These are phyloP conservation scores for Protula sp. DNA, from an alignment of 2,888 invertebrate species.

Conservation along the genomic window DNA sequence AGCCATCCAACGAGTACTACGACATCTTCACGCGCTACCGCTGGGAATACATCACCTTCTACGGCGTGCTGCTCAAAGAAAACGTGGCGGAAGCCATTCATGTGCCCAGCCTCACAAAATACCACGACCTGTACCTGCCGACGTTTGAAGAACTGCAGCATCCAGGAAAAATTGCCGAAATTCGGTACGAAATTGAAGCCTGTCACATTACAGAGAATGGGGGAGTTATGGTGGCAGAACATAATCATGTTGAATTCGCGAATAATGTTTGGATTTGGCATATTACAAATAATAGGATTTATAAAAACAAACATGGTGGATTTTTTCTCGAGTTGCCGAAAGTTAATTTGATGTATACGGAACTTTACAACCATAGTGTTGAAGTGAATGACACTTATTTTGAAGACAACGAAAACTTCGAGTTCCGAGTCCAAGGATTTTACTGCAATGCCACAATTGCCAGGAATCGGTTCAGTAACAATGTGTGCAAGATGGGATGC, in stretches of 20 bases:
- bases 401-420: conserved; percentile 78
- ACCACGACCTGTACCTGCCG: conserved; percentile 48
- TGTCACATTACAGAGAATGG: conserved; percentile 82
- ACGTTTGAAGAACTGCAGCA: conserved; percentile 44
- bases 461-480: conserved; percentile 76
- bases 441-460: conserved; percentile 84
- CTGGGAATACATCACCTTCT: conserved; percentile 38
- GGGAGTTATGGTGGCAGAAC: conserved; percentile 74
- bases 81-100: conserved; percentile 45
- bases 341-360: conserved; percentile 56
- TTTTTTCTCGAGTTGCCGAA: conserved; percentile 85
- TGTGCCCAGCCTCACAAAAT: conserved; percentile 51
- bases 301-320: conserved; percentile 79
- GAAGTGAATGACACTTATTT: conserved; percentile 82
- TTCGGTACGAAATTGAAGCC: conserved; percentile 81
- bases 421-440: conserved; percentile 82
- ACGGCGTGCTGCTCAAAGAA: conserved; percentile 28
- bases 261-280: conserved; percentile 97
- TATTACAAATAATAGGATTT: conserved; percentile 77
- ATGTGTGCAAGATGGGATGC: conserved; percentile 63
- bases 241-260: conserved; percentile 84
- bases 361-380: conserved; percentile 65
- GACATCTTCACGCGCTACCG: conserved; percentile 47
- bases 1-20: conserved; percentile 46
- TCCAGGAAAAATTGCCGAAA: conserved; percentile 73